These are phyloP conservation scores for Leucosticte australis DNA, from an alignment of 2,113 vertebrate species.

Conservation along the genomic window DNA sequence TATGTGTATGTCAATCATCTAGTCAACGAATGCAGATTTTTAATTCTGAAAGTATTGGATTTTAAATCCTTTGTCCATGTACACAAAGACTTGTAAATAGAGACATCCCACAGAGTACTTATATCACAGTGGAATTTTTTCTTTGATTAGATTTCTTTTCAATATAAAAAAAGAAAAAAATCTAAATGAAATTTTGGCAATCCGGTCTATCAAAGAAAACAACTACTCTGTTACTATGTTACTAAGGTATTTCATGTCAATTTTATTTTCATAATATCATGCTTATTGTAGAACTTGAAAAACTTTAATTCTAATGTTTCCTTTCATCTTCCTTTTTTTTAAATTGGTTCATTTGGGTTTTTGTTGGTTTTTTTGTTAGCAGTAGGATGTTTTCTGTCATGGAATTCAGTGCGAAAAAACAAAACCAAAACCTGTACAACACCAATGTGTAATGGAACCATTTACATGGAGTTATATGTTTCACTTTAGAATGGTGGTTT, in stretches of 20 bases:
- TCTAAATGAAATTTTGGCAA: background rate
- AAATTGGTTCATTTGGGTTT: background rate
- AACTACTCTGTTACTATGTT: background rate
- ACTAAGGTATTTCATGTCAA: background rate
- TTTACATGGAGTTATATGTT: background rate
- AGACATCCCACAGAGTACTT: background rate
- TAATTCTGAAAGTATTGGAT: background rate
- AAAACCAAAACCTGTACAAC: background rate
- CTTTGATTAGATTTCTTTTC: background rate
- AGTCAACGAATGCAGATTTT: background rate
- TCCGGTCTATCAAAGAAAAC: background rate
- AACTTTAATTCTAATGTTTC: background rate
- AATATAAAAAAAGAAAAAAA: background rate
- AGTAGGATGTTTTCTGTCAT: background rate
- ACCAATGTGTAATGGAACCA: rapidly evolving
- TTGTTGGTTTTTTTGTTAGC: background rate
- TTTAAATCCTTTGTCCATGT: background rate
- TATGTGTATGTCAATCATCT: background rate
- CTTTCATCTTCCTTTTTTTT: background rate
- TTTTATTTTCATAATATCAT: background rate
- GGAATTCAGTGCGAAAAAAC: background rate
- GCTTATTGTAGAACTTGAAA: background rate
- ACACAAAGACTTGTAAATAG: background rate
- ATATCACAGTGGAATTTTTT: background rate
- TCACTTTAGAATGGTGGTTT: background rate